phyloP scores from a whole-genome alignment of 2,113 vertebrate species.

The human (Homo sapiens) region DNA sequence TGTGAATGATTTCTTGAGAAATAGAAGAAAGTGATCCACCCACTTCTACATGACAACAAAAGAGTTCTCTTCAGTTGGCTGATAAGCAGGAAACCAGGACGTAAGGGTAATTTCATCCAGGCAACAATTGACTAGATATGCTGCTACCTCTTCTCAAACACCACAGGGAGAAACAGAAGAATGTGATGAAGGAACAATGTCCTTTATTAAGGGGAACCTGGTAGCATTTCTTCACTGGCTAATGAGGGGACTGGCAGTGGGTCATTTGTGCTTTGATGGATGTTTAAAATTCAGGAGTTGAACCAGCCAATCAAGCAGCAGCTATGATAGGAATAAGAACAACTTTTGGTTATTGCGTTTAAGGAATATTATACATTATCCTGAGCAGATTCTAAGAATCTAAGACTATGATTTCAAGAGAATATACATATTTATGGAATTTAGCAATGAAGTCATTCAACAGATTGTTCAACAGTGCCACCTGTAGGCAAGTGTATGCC shows the following conservation, averaged over 20 bases:
- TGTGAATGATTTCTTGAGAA: constrained; percentile 62
- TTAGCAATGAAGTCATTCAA: constrained; percentile 29
- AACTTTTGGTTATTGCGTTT: neutral
- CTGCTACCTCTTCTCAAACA: constrained; percentile 4
- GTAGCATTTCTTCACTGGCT: neutral
- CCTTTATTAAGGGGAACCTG: constrained; percentile 38
- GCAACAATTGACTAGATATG: constrained; percentile 32
- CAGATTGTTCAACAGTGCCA: constrained; percentile 59
- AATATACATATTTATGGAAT: neutral
- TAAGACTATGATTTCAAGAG: neutral
- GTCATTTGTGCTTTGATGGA: neutral
- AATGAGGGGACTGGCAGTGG: neutral
- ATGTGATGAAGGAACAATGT: neutral
- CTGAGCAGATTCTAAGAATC: neutral
- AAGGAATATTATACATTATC: neutral
- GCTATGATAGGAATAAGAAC: neutral
- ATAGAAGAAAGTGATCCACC: constrained; percentile 49
- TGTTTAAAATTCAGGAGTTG: neutral
- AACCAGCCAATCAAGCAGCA: neutral
- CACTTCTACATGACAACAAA: constrained; percentile 29
- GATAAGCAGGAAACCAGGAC: neutral
- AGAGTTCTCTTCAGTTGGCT: neutral
- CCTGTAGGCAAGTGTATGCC: neutral
- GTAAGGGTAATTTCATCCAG: constrained; percentile 38
- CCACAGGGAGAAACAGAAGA: neutral